Base-by-base conservation (phyloP, 2,113 vertebrate genomes). In the Cygnus atratus region DNA sequence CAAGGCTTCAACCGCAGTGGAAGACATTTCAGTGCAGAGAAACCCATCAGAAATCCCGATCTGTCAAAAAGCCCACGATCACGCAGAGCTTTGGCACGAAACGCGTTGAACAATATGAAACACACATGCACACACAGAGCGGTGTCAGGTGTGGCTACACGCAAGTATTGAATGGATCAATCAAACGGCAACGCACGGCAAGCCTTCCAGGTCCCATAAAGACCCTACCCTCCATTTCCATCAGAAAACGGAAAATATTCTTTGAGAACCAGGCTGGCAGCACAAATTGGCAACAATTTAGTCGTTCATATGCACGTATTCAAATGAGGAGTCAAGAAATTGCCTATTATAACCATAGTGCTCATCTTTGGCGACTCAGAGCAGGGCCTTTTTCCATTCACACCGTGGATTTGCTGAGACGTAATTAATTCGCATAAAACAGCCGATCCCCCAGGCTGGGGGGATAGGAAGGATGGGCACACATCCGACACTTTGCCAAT, bases 81-180 rank as follows among this genome's bases (percentile, higher is more conserved):
- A 28, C 26, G 7, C 0, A 24, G 33, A 0, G 2, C 44, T 78
- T 9, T 19, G 73, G 25, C n/a, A 57, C 1, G 16, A 88, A 78
- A 87, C 1, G 16, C 43, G 35, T 7, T 29, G 41, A 46, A 2
- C 18, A 6, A 41, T 28, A 11, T 1, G 6, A 44, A 17, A 7
- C n/a, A 76, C 39, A 21, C 72, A 48, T 8, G 57, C 31, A 92
- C 33, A 52, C 44, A 50, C n/a, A 84, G 44, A 48, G 71, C 63
- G 31, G 7, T 28, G 84, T 48, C 96, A 97, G 96, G 93, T 94
- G 95, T 94, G 91, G 91, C 77, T 92, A 25, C 33, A 87, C 1
- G 1, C 13, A 26, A 85, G 39, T 13, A 88, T 43, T 73, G 63
- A 65, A 90, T 0, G 68, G 31, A 88, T 87, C 88, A 26, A 77